These are phyloP conservation scores for Drosophila fulvimacula DNA, from an alignment of 2,888 invertebrate species.

Conservation along the genomic window DNA sequence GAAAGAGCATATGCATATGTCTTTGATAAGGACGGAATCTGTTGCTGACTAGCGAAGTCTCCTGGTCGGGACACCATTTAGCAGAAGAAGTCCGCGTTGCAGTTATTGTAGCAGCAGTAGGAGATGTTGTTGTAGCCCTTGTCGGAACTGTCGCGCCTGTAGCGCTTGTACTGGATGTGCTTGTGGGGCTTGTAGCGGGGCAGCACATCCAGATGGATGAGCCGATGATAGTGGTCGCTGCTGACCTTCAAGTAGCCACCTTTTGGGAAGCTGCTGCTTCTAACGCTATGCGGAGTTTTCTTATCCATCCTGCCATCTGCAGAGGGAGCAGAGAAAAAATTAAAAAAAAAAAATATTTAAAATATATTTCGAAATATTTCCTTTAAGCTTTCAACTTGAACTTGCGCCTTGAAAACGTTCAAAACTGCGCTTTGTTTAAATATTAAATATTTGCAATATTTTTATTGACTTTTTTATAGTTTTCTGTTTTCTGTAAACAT, in stretches of 20 bases:
- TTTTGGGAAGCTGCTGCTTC: constrained; percentile 77
- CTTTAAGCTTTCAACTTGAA: constrained; percentile 51
- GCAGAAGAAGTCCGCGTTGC: constrained; percentile 83
- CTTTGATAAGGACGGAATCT: constrained; percentile 59
- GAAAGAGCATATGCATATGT: constrained; percentile 17
- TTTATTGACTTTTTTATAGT: constrained; percentile 26
- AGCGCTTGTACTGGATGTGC: constrained; percentile 68
- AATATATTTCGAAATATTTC: constrained; percentile 7
- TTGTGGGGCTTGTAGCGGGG: constrained; percentile 82
- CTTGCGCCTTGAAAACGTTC: constrained; percentile 73
- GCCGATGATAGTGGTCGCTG: constrained; percentile 70
- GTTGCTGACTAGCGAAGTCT: constrained; percentile 51
- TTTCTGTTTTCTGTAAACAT: constrained; percentile 22
- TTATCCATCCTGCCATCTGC: constrained; percentile 72
- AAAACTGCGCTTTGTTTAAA: constrained; percentile 49
- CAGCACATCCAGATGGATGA: constrained; percentile 72
- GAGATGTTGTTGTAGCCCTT: constrained; percentile 73
- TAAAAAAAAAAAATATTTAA: constrained; percentile 1
- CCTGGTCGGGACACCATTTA: constrained; percentile 21
- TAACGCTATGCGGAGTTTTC: constrained; percentile 66
- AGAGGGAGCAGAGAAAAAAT: constrained; percentile 41
- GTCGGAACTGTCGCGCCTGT: constrained; percentile 72
- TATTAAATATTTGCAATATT: constrained; percentile 4
- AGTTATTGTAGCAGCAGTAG: constrained; percentile 81
- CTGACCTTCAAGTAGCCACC: constrained; percentile 83